Evolutionary conservation across 2,113 vertebrate genomes (phyloP), one percentile per base, ranked within the genome.

Genomic region (Leucoraja erinaceus): DNA sequence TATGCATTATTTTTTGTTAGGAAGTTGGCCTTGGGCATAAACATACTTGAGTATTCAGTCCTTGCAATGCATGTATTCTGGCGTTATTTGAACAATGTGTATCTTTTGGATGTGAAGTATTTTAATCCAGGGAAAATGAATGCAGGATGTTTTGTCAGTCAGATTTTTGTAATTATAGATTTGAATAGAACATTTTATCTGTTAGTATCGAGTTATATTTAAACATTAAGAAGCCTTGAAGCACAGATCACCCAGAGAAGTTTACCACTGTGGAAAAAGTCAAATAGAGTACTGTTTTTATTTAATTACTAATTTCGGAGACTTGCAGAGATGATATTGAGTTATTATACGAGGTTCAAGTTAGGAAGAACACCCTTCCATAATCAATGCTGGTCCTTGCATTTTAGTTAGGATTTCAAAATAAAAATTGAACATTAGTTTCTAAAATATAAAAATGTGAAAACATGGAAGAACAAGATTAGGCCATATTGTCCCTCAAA

Each of bases 1-100:
- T 61, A 5, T 84, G 28, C 81, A 84, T 10, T 5, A 22, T 84
- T 22, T 28, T 22, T 28, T 56, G 2, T 54, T 84, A 54, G 12
- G 59, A 84, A 14, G 81, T n/a, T 84, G 81, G 81, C 81, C 81
- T 84, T 61, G 81, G 56, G 81, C 22, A 84, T 28, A 59, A 84
- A 59, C 56, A 54, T 4, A 12, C 22, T 84, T 84, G 54, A 61
- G 59, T 84, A n/a, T 84, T 84, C 25, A 59, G 54, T 28, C 59
- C 54, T 84, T 61, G 22, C 9, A 61, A 47, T 84, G 9, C 25
- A 28, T 14, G 10, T 75, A 25, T 75, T 75, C 22, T 83, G 20
- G 20, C 59, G 59, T 84, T 84, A 25, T 84, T n/a, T 61, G 81
- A 84, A 61, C 81, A 84, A 28, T 61, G 54, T 59, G 16, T 59